Base-by-base conservation (phyloP, 2,888 invertebrate species). In the Phragmatobia fuliginosa region DNA sequence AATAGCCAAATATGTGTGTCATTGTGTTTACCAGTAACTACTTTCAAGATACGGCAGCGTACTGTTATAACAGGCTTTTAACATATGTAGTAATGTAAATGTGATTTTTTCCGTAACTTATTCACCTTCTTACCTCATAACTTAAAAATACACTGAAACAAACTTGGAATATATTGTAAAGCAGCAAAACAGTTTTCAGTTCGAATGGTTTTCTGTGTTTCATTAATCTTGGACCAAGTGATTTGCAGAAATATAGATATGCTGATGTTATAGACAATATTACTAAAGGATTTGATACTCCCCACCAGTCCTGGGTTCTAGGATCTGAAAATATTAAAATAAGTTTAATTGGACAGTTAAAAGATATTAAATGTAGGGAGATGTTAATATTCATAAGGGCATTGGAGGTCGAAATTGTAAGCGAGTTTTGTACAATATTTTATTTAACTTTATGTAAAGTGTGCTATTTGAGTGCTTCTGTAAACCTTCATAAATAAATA, bases 151-250 rank as follows among this genome's bases (percentile, higher is more conserved):
- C 3, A 38, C 81, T 82, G 11, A 72, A 75, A 1, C 72, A 7
- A 2, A 82, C 82, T 76, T 98, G 98, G 77, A 97, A 96, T 36
- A 96, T 96, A 88, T 98, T 98, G 88, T 98, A 98, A 18, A 95
- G 88, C 62, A 98, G 95, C 90, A 98, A 93, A 2, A 96, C 79
- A 41, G 93, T 93, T 82, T 97, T 96, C 36, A 98, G 86, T 77
- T 97, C 96, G 81, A 96, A 96, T 0, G 97, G 95, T 73, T 96
- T 95, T 71, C 96, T 92, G 67, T 96, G 96, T 76, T 95, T 94
- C 97, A 97, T 97, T 33, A 81, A 36, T 25, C 72, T 71, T 32
- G 81, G 81, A 0, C 82, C 81, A 0, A 81, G 60, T 3, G 41
- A 72, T 32, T 71, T 72, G 71, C 81, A 81, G 62, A 81, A 81